These are phyloP conservation scores for Drosophila pseudotakahashii DNA, from an alignment of 2,888 invertebrate species.

Conservation along the genomic window DNA sequence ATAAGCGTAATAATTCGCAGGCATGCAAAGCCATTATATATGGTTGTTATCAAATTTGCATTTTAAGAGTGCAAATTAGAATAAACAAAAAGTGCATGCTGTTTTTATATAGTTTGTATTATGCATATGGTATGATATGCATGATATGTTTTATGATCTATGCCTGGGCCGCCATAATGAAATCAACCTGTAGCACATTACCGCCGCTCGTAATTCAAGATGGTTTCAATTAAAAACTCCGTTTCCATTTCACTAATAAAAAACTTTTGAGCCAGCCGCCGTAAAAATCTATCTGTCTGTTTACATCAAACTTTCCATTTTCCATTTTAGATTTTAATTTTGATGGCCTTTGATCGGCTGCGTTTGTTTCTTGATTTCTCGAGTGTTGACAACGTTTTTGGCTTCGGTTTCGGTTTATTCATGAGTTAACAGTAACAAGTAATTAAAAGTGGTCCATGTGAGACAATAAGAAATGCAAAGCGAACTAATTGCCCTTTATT, in stretches of 20 bases:
- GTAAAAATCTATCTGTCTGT: slow-evolving; percentile 25
- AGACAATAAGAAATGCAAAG: slow-evolving; percentile 47
- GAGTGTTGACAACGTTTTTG: slow-evolving; percentile 37
- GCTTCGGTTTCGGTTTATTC: slow-evolving; percentile 40
- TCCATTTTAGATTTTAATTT: slow-evolving; percentile 62
- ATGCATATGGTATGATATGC: not conserved
- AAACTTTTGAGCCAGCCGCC: slow-evolving; percentile 39
- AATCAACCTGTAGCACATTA: slow-evolving; percentile 27
- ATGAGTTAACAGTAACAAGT: slow-evolving; percentile 70
- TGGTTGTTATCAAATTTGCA: slow-evolving; percentile 21
- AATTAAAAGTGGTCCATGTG: slow-evolving; percentile 63
- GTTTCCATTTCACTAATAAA: slow-evolving; percentile 46
- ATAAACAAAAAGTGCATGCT: not conserved
- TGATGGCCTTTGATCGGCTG: slow-evolving; percentile 44
- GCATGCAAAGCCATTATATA: slow-evolving; percentile 37
- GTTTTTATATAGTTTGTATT: not conserved
- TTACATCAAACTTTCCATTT: slow-evolving; percentile 41
- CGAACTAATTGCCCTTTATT: slow-evolving; percentile 60
- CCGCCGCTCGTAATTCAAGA: slow-evolving; percentile 33
- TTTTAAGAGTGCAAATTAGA: slow-evolving; percentile 14
- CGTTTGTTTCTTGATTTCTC: slow-evolving; percentile 15
- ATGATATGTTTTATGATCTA: slow-evolving; percentile 9
- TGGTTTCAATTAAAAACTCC: slow-evolving; percentile 41
- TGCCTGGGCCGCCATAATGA: slow-evolving; percentile 19
- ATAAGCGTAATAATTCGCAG: slow-evolving; percentile 18